These are phyloP conservation scores for Diadegma fenestrale DNA, from an alignment of 2,888 invertebrate genomes.

Conservation along the genomic window DNA sequence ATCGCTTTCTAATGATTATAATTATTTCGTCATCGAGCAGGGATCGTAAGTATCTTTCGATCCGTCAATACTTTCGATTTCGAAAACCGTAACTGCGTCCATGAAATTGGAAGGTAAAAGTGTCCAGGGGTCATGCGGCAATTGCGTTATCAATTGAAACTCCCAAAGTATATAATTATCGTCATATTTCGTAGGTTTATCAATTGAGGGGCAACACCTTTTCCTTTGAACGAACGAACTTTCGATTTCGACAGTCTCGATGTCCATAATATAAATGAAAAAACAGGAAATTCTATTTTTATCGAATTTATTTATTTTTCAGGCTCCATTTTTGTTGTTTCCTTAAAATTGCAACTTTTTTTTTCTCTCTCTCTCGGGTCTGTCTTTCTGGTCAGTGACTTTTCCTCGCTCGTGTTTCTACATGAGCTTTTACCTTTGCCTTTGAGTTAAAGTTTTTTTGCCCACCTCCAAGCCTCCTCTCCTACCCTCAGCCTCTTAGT, in stretches of 20 bases:
- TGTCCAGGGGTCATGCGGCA: not conserved
- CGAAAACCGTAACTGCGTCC: not conserved
- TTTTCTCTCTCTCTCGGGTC: not conserved
- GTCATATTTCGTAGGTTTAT: constrained; percentile 3
- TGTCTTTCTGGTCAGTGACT: constrained; percentile 38
- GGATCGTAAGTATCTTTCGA: not conserved
- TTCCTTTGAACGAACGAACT: not conserved
- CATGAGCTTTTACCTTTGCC: constrained; percentile 32
- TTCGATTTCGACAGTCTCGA: not conserved
- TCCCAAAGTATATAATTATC: constrained; percentile 5
- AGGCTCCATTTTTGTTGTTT: not conserved
- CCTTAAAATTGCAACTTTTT: not conserved
- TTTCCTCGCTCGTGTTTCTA: constrained; percentile 4
- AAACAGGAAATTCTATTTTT: not conserved
- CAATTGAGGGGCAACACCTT: not conserved
- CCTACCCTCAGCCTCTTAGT: not conserved
- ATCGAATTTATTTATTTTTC: not conserved
- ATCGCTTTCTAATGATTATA: constrained; percentile 17
- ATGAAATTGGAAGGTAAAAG: constrained; percentile 8
- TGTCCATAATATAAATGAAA: not conserved
- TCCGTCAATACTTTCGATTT: constrained; percentile 1
- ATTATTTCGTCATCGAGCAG: constrained; percentile 2
- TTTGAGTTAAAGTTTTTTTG: constrained; percentile 30
- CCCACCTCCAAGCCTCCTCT: not conserved
- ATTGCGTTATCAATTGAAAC: constrained; percentile 1